phyloP scores from a whole-genome alignment of 2,797 vertebrate species.

The Linurgus olivaceus region DNA sequence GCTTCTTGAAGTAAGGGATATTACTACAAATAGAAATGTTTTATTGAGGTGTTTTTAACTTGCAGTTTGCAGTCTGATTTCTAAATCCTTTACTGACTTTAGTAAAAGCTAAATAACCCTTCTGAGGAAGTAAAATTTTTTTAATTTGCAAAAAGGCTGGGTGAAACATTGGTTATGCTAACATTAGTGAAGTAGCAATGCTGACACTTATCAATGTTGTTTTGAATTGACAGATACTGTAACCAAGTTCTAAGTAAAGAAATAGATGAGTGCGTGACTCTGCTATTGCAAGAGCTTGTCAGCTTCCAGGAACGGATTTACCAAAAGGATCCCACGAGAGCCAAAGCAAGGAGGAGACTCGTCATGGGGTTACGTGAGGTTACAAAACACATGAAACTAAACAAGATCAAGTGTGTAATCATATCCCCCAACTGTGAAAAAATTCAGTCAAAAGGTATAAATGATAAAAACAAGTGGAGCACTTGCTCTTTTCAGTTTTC shows the following conservation, averaged over 20 bases:
- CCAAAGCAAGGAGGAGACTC: slow-evolving; percentile 92
- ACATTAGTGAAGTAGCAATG: not conserved
- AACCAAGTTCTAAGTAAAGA: slow-evolving; percentile 99
- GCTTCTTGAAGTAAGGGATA: not conserved
- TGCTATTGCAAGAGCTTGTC: slow-evolving; percentile 94
- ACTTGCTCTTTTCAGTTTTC: not conserved
- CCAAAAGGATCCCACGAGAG: slow-evolving; percentile 93
- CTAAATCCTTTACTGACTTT: not conserved
- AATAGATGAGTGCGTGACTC: slow-evolving; percentile 95
- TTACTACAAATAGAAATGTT: not conserved
- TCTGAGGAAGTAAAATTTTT: not conserved
- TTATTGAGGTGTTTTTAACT: not conserved
- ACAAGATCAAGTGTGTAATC: slow-evolving; percentile 96
- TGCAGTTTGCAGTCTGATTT: not conserved
- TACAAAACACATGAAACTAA: slow-evolving; percentile 97
- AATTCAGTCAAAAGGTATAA: slow-evolving; percentile 95
- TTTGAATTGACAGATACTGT: slow-evolving; percentile 86
- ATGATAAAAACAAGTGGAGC: not conserved
- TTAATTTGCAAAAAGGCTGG: not conserved
- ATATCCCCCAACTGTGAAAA: slow-evolving; percentile 99
- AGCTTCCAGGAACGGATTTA: slow-evolving; percentile 96
- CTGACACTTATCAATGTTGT: not conserved
- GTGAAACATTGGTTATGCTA: not conserved
- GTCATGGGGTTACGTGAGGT: slow-evolving; percentile 98
- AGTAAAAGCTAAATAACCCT: not conserved